Percentiles rank a stretch among this genome's conserved stretches.
Conservation (phyloP, 2,888 invertebrate species). For the Quadriops clusia region DNA sequence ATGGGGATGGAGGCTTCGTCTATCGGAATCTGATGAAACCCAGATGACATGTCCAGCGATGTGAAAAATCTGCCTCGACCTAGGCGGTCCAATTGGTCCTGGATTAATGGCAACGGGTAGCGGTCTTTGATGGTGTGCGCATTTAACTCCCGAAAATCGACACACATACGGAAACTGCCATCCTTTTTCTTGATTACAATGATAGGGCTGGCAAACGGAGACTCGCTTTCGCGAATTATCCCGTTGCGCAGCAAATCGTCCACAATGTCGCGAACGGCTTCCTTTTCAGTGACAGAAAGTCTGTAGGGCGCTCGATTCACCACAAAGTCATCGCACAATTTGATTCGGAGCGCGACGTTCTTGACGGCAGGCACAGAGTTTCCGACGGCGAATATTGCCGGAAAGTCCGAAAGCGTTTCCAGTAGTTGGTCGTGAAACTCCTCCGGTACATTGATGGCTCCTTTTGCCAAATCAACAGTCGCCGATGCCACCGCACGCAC, state of each 20-base stretch:
- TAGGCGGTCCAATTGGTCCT: conserved; percentile 21
- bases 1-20: conserved; percentile 16
- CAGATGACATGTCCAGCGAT: conserved; percentile 21
- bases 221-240: conserved; percentile 13
- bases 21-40: conserved; percentile 27
- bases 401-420: too few species aligned
- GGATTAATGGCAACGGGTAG: conserved; percentile 22
- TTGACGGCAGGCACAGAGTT: conserved; percentile 7
- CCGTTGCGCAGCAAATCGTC: conserved; percentile 10
- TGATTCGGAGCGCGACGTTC: conserved; percentile 7
- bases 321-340: conserved; percentile 10
- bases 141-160: conserved; percentile 22
- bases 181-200: conserved; percentile 16
- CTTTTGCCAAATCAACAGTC: background rate
- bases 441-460: too few species aligned
- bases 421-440: too few species aligned
- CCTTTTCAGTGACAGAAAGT: conserved; percentile 10
- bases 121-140: conserved; percentile 20
- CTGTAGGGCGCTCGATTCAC: conserved; percentile 14
- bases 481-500: conserved; percentile 6
- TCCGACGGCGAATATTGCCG: conserved; percentile 2
- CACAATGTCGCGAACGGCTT: conserved; percentile 11
- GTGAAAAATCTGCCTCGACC: conserved; percentile 18
- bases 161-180: conserved; percentile 13
- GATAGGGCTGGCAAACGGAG: conserved; percentile 14